Percentiles rank a stretch among this genome's conserved stretches.
Conservation (phyloP, 2,113 vertebrate genomes). For the Alethe diademata region DNA sequence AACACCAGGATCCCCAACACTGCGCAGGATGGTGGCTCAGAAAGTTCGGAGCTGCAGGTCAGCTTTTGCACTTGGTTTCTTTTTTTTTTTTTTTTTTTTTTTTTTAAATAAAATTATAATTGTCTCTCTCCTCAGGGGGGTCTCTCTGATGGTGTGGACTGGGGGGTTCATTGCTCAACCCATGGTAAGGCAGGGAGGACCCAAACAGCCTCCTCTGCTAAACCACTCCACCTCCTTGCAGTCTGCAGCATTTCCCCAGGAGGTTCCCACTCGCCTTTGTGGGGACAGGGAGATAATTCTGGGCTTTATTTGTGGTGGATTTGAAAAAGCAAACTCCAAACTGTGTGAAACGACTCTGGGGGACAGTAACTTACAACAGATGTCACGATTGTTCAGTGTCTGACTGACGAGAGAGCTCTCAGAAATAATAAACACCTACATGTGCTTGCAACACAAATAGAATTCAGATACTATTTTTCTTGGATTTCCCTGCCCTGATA, state of each 20-base stretch:
- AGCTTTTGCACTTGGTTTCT: background rate
- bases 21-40: background rate
- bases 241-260: background rate
- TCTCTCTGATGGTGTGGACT: background rate
- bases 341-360: background rate
- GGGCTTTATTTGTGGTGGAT: background rate
- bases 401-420: background rate
- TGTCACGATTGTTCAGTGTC: background rate
- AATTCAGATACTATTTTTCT: constrained; percentile 24
- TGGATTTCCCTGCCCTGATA: background rate
- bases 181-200: background rate
- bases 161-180: background rate
- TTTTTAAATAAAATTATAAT: background rate
- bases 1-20: background rate
- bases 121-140: background rate
- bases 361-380: constrained; percentile 34
- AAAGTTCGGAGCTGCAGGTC: background rate
- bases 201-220: background rate
- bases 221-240: background rate
- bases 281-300: background rate
- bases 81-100: background rate
- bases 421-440: constrained; percentile 24
- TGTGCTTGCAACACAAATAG: constrained; percentile 1
- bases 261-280: background rate
- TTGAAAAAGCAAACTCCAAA: constrained; percentile 21